Percentiles rank a stretch among this genome's conserved stretches.
These are phyloP conservation scores for Tachina grossa DNA, from an alignment of 2,888 invertebrate species.

Conservation along the genomic window DNA sequence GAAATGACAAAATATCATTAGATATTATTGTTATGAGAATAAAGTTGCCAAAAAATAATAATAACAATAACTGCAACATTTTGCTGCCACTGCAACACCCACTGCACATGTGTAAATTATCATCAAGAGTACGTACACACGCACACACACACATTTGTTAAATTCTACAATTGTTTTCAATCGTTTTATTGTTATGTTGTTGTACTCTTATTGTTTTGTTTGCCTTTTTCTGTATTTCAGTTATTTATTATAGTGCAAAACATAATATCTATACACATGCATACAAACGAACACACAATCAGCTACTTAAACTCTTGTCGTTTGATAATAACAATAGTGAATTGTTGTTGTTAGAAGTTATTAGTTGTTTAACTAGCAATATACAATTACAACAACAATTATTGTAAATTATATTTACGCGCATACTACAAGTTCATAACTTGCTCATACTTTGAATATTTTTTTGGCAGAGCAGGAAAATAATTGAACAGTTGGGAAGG, in stretches of 20 bases:
- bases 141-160: background rate
- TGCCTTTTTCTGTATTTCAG: slow-evolving; percentile 51
- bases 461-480: slow-evolving; percentile 15
- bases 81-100: slow-evolving; percentile 17
- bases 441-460: slow-evolving; percentile 33
- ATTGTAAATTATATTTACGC: slow-evolving; percentile 70
- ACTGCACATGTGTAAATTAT: slow-evolving; percentile 24
- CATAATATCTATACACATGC: background rate
- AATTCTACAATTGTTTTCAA: slow-evolving; percentile 41
- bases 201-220: slow-evolving; percentile 47
- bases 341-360: slow-evolving; percentile 36
- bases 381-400: slow-evolving; percentile 71
- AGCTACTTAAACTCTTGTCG: slow-evolving; percentile 45
- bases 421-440: slow-evolving; percentile 67
- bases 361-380: slow-evolving; percentile 57
- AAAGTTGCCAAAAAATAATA: slow-evolving; percentile 68
- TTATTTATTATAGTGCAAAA: slow-evolving; percentile 50
- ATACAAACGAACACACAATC: slow-evolving; percentile 38
- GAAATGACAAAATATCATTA: slow-evolving; percentile 71
- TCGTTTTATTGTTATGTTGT: slow-evolving; percentile 40
- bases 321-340: slow-evolving; percentile 44
- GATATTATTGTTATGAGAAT: slow-evolving; percentile 53
- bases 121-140: no score
- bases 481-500: background rate
- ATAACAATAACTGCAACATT: slow-evolving; percentile 43